Evolutionary conservation across 92 coral and sea anemone species (phyloP).

Genomic region (Meandrina meandrites): DNA sequence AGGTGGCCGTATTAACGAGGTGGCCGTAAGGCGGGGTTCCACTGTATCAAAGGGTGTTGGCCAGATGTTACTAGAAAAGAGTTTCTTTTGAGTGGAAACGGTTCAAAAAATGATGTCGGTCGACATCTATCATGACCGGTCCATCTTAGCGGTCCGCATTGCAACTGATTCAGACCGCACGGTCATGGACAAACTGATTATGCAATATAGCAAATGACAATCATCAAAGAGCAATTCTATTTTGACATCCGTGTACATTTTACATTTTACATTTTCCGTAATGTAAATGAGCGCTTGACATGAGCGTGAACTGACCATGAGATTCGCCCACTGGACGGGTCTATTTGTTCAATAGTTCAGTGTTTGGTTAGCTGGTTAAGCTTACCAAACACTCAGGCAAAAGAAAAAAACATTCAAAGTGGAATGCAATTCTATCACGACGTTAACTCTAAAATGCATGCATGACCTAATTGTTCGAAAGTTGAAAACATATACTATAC

Average conservation of each 20-base stretch:
- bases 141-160: background rate
- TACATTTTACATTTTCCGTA: background rate
- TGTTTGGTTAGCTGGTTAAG: conserved; percentile 18
- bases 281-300: background rate
- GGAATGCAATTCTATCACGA: background rate
- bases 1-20: too few relatives aligned
- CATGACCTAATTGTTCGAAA: background rate
- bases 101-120: too few relatives aligned
- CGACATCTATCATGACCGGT: background rate
- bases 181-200: background rate
- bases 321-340: background rate
- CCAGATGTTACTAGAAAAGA: too few relatives aligned
- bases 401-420: background rate
- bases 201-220: background rate
- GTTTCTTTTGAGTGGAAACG: too few relatives aligned
- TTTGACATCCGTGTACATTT: background rate
- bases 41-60: too few relatives aligned
- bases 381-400: background rate
- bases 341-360: background rate
- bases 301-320: background rate
- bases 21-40: too few relatives aligned
- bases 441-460: background rate
- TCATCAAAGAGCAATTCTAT: background rate
- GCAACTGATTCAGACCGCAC: background rate
- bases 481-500: background rate